These are phyloP conservation scores for Dicyrtomina minuta DNA, from an alignment of 2,888 invertebrate genomes.

Conservation along the genomic window DNA sequence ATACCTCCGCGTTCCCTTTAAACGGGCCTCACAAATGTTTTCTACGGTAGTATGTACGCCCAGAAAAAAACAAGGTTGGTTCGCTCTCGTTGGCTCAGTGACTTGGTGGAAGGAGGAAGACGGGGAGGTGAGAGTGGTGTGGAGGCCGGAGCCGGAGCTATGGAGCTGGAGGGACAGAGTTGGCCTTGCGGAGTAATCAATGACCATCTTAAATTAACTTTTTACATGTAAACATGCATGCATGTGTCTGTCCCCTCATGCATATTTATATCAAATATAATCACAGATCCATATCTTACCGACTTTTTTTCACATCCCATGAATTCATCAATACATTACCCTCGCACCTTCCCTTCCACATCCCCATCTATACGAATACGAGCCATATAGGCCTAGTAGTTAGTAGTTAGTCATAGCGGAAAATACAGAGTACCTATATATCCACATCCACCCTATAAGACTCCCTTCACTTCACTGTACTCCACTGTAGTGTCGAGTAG, in stretches of 20 bases:
- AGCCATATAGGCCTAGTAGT: too few species aligned
- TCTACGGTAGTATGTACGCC: too few species aligned
- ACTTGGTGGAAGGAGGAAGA: not conserved
- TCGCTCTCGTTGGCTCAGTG: too few species aligned
- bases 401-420: too few species aligned
- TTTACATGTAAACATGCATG: constrained; percentile 9
- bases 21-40: too few species aligned
- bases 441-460: too few species aligned
- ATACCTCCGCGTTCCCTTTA: too few species aligned
- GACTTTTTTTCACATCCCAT: not conserved
- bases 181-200: constrained; percentile 12
- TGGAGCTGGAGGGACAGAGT: not conserved
- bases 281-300: not conserved
- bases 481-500: too few species aligned
- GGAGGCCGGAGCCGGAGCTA: not conserved
- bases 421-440: too few species aligned
- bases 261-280: constrained; percentile 1
- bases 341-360: not conserved
- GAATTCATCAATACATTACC: not conserved
- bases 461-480: too few species aligned
- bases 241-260: not conserved
- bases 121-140: not conserved
- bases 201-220: constrained; percentile 9
- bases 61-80: too few species aligned
- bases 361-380: too few species aligned